Evolutionary conservation across 2,797 vertebrate species (phyloP).

Genomic region (Decapterus maruadsi): DNA sequence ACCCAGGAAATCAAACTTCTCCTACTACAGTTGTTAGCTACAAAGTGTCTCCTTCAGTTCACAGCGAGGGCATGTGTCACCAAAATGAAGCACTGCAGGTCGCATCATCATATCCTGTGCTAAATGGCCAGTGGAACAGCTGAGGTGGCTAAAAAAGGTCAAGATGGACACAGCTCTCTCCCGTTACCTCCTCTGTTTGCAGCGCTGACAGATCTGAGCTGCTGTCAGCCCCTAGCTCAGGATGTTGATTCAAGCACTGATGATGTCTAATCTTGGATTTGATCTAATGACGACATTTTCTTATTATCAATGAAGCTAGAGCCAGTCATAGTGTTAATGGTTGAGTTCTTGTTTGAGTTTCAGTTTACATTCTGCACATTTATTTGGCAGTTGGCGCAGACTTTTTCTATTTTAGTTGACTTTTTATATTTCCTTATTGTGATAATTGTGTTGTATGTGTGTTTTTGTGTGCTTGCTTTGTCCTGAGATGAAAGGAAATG

Average conservation of each 20-base stretch:
- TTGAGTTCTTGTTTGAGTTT: too few relatives aligned
- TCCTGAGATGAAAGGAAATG: too few relatives aligned
- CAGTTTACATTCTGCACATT: too few relatives aligned
- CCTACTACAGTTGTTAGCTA: slow-evolving; percentile 11
- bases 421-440: too few relatives aligned
- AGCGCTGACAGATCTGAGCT: slow-evolving; percentile 25
- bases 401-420: too few relatives aligned
- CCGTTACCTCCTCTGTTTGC: slow-evolving; percentile 25
- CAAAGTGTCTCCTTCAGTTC: slow-evolving; percentile 53
- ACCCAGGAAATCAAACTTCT: slow-evolving; percentile 5
- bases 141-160: slow-evolving; percentile 54
- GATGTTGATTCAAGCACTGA: slow-evolving; percentile 12
- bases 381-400: too few relatives aligned
- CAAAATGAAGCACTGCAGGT: slow-evolving; percentile 67
- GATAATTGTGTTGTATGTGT: too few relatives aligned
- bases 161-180: slow-evolving; percentile 20
- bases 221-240: slow-evolving; percentile 1
- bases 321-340: too few relatives aligned
- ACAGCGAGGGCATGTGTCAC: slow-evolving; percentile 67
- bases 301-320: too few relatives aligned
- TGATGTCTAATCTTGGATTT: slow-evolving; percentile 13
- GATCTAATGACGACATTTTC: background rate
- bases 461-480: too few relatives aligned
- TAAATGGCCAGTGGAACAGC: slow-evolving; percentile 76
- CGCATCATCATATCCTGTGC: slow-evolving; percentile 34